Base-by-base conservation (phyloP, 2,113 vertebrate species). In the Tympanuchus pallidicinctus region DNA sequence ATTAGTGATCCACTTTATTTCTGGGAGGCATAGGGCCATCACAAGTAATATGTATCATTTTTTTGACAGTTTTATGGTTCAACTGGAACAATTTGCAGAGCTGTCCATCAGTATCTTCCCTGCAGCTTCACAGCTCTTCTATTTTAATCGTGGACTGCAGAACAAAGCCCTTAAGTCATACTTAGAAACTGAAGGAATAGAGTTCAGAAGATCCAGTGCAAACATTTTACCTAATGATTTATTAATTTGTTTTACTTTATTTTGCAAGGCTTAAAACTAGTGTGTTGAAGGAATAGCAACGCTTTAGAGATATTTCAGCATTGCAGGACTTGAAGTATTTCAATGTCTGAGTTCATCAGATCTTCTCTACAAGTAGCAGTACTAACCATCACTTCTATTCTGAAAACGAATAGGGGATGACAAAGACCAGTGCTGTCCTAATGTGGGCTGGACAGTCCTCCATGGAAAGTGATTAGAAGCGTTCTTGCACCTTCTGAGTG, bases 61-160 rank as follows among this genome's bases (percentile, higher is more conserved):
- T 19, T 95, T 94, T 97, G 96, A 97, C 97, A 97, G 95, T 85
- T 97, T 97, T 95, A 96, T 94, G 95, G 91, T 97, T 97, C 95
- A 95, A 77, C 20, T 97, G 94, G 77, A 96, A 88, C 90, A 88
- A 96, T 97, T 96, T 95, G 64, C 94, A 95, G n/a, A 96, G 32
- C 95, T 95, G 93, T 97, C 96, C n/a, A 60, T 96, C 96, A 96
- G 32, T 76, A 67, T 88, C 82, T 88, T 95, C 89, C 95, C 88
- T 0, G 5, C 67, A 89, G 95, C 87, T 95, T 91, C 92, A 27
- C 72, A 89, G 64, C 61, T 71, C 82, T 95, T 94, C 95, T 97
- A 94, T 97, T 97, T 97, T 93, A 85, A 89, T 95, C 34, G 16
- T 61, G 65, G 59, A 22, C 66, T 86, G 27, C 24, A 50, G 59